Conservation (phyloP, 2,113 vertebrate genomes). For the Phalacrocorax brasilianus region DNA sequence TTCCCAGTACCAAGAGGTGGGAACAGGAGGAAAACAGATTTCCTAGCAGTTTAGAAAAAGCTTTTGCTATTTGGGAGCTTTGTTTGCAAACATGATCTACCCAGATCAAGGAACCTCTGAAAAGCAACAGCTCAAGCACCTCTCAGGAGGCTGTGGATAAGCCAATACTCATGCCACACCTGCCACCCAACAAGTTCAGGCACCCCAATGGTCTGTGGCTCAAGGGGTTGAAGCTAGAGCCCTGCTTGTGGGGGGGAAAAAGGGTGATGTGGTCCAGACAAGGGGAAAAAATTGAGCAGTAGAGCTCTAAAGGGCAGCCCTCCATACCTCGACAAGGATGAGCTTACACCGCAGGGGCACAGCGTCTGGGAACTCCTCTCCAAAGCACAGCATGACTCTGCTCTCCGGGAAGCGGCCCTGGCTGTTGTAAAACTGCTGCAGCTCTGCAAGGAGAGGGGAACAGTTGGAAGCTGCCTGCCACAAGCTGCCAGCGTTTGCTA, state of each 20-base stretch:
- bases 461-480: not conserved
- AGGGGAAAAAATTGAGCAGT: not conserved
- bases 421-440: slow-evolving; percentile 86
- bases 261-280: not conserved
- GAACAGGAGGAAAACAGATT: not conserved
- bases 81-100: not conserved
- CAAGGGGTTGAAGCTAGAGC: not conserved
- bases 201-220: not conserved
- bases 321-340: slow-evolving; percentile 91
- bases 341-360: slow-evolving; percentile 84
- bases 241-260: accelerated
- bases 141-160: not conserved
- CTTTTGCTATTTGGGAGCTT: not conserved
- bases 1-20: not conserved
- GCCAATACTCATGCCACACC: accelerated
- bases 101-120: not conserved
- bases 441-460: slow-evolving; percentile 71
- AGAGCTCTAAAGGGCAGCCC: not conserved
- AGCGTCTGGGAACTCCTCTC: slow-evolving; percentile 89
- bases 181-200: not conserved
- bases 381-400: slow-evolving; percentile 89
- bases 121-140: not conserved
- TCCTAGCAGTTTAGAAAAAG: not conserved
- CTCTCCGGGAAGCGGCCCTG: slow-evolving; percentile 86
- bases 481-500: not conserved